Base-by-base conservation (phyloP, 2,888 invertebrate species). In the Drosophila nr. fundita region DNA sequence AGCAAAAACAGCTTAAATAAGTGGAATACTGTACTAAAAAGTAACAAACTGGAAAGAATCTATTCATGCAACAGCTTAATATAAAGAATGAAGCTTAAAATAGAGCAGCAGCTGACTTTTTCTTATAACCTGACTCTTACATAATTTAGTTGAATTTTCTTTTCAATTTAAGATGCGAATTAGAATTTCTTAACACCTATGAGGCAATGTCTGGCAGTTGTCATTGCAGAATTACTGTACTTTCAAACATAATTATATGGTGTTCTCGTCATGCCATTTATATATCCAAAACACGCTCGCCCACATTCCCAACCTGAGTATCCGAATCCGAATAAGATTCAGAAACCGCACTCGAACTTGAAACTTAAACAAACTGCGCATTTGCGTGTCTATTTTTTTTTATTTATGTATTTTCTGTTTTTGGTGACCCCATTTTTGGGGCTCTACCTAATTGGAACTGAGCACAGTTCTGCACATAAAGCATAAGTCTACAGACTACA, bases 311-410 rank as follows among this genome's bases (percentile, higher is more conserved):
- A 55, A 55, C 0, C 11, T 27, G 27, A 11, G 24, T 15, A 45
- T 24, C 45, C 45, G 24, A 45, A 45, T 45, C 10, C 34, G 21
- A 57, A 49, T n/a, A 24, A 24, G 42, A 60, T 54, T 55, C 38
- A 36, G 48, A 53, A 60, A 45, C 45, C 59, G 53, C 34, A 50
- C 38, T 64, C 52, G 42, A 59, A 60, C 49, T 48, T 60, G 40
- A 55, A 73, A 54, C 42, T 30, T 52, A 52, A 68, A 68, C 21
- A 70, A 83, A 76, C 67, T 79, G 60, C 79, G 73, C 79, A 74
- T 67, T 81, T 83, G 83, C 76, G 76, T 78, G 72, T 34, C 10
- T 5, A 29, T 59, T 36, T 1, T 52, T 40, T 40, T 8, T 32
- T 27, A 21, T 34, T 21, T 34, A 21, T 53, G 2, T 15, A 27